These are phyloP conservation scores for Tipula vernalis DNA, from an alignment of 2,888 invertebrate genomes.

Conservation along the genomic window DNA sequence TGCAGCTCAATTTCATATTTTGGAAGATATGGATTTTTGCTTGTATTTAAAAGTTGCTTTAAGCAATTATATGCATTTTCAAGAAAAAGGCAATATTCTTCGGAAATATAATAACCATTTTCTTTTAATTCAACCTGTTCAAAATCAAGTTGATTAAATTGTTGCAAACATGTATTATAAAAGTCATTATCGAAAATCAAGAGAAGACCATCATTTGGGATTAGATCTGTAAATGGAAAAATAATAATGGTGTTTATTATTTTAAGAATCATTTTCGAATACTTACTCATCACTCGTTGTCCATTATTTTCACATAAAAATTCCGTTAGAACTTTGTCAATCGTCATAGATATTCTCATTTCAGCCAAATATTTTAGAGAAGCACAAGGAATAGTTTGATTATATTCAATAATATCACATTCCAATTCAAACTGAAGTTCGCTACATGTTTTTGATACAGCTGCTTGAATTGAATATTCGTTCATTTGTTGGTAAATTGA, in stretches of 20 bases:
- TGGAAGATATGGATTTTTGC: background rate
- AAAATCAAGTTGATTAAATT: background rate
- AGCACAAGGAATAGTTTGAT: background rate
- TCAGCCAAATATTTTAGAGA: background rate
- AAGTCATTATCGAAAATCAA: background rate
- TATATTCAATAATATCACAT: background rate
- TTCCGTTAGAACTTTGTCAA: background rate
- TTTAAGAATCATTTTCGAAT: background rate
- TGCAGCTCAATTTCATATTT: background rate
- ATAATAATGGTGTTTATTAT: background rate
- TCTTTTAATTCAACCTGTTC: background rate
- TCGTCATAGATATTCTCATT: background rate
- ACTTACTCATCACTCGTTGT: background rate
- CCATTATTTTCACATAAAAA: background rate
- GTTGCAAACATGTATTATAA: background rate
- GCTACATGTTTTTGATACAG: background rate
- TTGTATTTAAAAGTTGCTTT: background rate
- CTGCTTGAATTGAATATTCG: background rate
- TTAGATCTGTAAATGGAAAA: background rate
- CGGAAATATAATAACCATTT: background rate
- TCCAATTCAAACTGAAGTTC: background rate
- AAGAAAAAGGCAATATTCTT: background rate
- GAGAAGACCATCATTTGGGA: background rate
- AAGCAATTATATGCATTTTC: background rate
- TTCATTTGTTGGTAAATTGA: background rate